These are phyloP conservation scores for Ephestia elutella DNA, from an alignment of 1,140 invertebrate genomes.

Conservation along the genomic window DNA sequence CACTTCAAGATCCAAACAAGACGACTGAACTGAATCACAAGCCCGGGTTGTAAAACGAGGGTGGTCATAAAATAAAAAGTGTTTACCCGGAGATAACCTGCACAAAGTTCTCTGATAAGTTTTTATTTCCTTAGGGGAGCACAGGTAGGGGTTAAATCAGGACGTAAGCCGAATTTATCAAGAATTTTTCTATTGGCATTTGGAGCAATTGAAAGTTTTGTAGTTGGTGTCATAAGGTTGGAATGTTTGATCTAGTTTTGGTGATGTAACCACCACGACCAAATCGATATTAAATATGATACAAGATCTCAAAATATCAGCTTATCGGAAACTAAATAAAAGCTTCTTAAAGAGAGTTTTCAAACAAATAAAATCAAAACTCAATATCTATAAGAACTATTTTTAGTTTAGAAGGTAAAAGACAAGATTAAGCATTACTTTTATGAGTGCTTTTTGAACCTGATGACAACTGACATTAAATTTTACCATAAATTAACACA, in stretches of 20 bases:
- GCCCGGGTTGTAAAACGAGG: constrained; percentile 37
- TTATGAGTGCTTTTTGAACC: too few species aligned
- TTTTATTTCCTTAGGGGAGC: constrained; percentile 55
- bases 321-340: too few species aligned
- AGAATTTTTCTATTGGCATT: neutral
- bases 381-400: too few species aligned
- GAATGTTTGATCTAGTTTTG: neutral
- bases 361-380: too few species aligned
- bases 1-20: constrained; percentile 9
- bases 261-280: too few species aligned
- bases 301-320: too few species aligned
- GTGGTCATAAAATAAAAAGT: constrained; percentile 66
- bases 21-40: constrained; percentile 1
- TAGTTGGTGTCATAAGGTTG: neutral
- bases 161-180: constrained; percentile 8
- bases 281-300: too few species aligned
- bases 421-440: too few species aligned
- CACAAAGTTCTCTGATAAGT: constrained; percentile 64
- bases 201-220: neutral
- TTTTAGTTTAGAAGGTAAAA: too few species aligned
- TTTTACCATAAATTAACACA: neutral
- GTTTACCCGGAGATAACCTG: constrained; percentile 62
- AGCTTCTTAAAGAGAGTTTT: too few species aligned
- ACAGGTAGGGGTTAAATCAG: constrained; percentile 24
- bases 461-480: neutral